A percentile compares a stretch with the other conserved stretches of the same genome.
Evolutionary conservation across 2,888 invertebrate genomes (phyloP).

Genomic region (Chydorus sphaericus): DNA sequence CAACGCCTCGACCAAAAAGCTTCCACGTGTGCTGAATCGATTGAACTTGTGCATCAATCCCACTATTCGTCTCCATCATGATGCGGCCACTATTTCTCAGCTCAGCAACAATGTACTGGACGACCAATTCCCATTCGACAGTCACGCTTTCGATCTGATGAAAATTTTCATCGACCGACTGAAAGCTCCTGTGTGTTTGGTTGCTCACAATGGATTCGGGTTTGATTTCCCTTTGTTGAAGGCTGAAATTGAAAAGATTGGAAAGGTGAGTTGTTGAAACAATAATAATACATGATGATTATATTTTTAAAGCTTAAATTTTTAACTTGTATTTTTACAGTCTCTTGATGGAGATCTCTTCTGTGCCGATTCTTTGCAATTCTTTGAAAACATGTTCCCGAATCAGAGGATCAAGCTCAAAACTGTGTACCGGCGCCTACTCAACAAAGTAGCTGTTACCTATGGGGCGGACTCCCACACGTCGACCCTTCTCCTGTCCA

Average conservation of each 20-base stretch:
- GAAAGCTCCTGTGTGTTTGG: neutral
- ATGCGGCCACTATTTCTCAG: neutral
- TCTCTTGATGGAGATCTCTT: neutral
- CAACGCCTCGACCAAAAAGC: neutral
- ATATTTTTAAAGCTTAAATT: neutral
- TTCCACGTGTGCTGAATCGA: neutral
- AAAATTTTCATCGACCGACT: neutral
- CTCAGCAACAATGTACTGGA: neutral
- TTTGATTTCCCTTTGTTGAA: neutral
- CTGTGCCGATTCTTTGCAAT: neutral
- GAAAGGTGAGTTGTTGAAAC: neutral
- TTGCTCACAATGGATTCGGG: neutral
- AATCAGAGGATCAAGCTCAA: too few species aligned
- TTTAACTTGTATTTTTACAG: neutral
- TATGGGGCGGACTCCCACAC: neutral
- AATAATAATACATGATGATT: too few species aligned
- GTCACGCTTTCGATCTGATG: neutral
- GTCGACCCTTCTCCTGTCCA: neutral
- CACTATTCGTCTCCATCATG: neutral
- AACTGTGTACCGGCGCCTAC: neutral
- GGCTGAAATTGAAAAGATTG: neutral
- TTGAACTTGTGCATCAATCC: neutral
- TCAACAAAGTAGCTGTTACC: neutral
- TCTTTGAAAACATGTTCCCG: neutral
- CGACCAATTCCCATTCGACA: neutral